Evolutionary conservation across 2,797 vertebrate species (phyloP), one percentile per base, ranked within the genome.

Genomic region (Poeciliopsis gracilis): DNA sequence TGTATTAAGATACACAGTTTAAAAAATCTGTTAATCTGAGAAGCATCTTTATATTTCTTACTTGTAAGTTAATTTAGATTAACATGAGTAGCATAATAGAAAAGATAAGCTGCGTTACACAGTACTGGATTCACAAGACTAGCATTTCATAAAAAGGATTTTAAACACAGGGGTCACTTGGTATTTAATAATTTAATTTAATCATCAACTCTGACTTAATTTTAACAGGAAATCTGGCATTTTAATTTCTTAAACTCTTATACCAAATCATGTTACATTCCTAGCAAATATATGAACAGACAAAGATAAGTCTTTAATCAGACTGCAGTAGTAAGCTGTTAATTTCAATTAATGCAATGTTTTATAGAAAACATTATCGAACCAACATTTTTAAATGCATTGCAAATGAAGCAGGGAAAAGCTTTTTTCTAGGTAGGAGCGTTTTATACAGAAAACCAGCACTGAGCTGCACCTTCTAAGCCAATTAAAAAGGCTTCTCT

Each of bases 401-500:
- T 15, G 11, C 4, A 69, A n/a, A 43, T 7, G 41, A 69, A n/a
- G 38, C 66, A 43, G 23, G 41, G 66, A 45, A 69, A 25, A 69
- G 23, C 23, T 69, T 23, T 51, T 45, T 67, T 41, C 66, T 69
- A 45, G 4, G 66, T 43, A 7, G 25, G 13, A 69, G 4, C 23
- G 2, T n/a, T 25, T 43, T 6, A 18, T 45, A n/a, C 4, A 43
- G 23, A 49, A 30, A 30, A 72, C 45, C 16, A 72, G 16, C 72
- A 10, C 30, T 2, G 47, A 47, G 38, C 75, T 36, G 53, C 41
- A 79, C 74, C 66, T 41, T 55, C 36, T 82, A 76, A 45, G 13
- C 15, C 72, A 46, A 36, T 71, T 51, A 75, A 84, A 83, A 45
- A 51, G 83, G 45, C 53, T 85, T 73, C 33, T 78, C 81, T 85